Percentiles rank a stretch among this genome's conserved stretches.
Evolutionary conservation across 2,888 invertebrate species (phyloP).

Genomic region (Lithophane semibrunnea): DNA sequence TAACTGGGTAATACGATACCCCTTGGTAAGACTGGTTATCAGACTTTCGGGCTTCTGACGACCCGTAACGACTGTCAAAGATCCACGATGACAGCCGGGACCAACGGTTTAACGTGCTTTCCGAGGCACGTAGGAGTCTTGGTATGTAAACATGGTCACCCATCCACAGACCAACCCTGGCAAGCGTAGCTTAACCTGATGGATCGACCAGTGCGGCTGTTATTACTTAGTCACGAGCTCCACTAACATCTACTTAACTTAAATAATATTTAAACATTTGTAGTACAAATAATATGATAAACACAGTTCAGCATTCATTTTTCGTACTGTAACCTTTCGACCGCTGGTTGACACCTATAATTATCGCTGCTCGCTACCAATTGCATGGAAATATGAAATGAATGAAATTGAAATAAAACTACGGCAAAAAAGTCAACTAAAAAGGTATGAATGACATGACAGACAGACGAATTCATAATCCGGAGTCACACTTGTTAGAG

Average conservation of each 20-base stretch:
- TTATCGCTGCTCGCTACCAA: not conserved
- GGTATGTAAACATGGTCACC: not conserved
- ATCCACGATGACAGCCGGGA: no score
- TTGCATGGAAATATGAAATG: not conserved
- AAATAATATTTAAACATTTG: not conserved
- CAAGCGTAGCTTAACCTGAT: not conserved
- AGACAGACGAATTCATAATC: no score
- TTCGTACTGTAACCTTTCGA: conserved; percentile 2
- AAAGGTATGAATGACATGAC: no score
- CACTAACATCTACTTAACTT: not conserved
- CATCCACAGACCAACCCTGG: not conserved
- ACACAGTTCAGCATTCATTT: not conserved
- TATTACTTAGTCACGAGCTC: not conserved
- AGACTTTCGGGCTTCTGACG: no score
- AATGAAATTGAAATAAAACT: no score
- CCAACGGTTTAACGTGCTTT: no score
- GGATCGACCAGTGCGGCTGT: not conserved
- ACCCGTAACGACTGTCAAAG: no score
- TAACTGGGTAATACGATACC: no score
- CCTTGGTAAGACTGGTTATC: no score
- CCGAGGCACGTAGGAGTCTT: not conserved
- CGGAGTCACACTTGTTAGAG: no score
- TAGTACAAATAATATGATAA: not conserved
- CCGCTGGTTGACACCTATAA: not conserved
- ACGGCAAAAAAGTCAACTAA: no score